Base-by-base conservation (phyloP, 1,140 invertebrate species). In the Oryzaephilus surinamensis region DNA sequence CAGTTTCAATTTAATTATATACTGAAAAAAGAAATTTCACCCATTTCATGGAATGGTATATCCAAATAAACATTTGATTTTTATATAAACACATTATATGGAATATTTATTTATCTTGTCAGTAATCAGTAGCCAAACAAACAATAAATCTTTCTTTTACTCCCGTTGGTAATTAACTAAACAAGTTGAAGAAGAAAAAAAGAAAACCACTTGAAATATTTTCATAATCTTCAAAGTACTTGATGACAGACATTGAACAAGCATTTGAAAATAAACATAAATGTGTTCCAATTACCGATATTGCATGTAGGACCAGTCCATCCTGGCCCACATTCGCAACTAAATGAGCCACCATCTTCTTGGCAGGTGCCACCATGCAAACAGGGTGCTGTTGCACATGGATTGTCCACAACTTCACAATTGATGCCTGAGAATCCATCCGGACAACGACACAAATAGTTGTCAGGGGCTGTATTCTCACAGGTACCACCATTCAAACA, bases 401-500 rank as follows among this genome's bases (percentile, higher is more conserved):
- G 88, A 65, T 96, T 86, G 65, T 85, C 82, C 49, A 88, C 82
- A 56, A 84, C 79, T 66, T 94, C 88, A 69, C 91, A 97, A 54
- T 90, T 89, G 15, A 74, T 73, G 3, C 92, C 92, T 14, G 83
- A 89, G 65, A 90, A 93, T 5, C 91, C 92, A 50, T 87, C 81
- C 17, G 85, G 81, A 61, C 93, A 97, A 19, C 78, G 80, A 66
- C 93, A 97, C 40, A 83, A 73, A 67, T 93, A 97, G 47, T 84
- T 79, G 61, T 94, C 90, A 6, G 89, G 85, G 15, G 82, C 87
- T 1, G 89, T 94, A 66, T 97, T 97, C 63, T 86, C 84, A 67
- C 94, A 97, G 16, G 90, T 92, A 24, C 90, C 94, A 33, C 90
- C 90, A 67, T 97, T 94, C 51, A 81, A 77, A 66, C 94, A 98